Base-by-base conservation (phyloP, 1,140 invertebrate species). In the Drosophila bifasciata region DNA sequence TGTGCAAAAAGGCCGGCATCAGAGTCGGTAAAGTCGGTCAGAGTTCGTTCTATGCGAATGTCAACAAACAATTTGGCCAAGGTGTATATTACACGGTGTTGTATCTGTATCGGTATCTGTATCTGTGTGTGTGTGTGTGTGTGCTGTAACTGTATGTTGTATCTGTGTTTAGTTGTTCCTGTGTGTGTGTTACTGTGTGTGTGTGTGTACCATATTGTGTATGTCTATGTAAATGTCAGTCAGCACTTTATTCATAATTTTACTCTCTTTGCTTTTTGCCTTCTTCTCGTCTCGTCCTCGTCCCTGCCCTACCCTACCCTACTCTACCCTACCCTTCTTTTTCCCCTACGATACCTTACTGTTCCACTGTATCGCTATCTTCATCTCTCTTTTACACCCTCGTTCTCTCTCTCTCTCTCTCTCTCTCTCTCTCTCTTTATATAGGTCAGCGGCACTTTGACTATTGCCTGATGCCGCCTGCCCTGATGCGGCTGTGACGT, bases 391-490 rank as follows among this genome's bases (percentile, higher is more conserved):
- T 2, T n/a, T n/a, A n/a, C n/a, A n/a, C n/a, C n/a, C n/a, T n/a
- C n/a, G n/a, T n/a, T n/a, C n/a, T n/a, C n/a, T n/a, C n/a, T 8
- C 25, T 36, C 21, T 49, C 19, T 49, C 3, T 2, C 5, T 1
- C 8, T 16, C 17, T 3, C 5, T 36, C 50, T 50, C 52, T 59
- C 48, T 76, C 51, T 55, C 52, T 44, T 49, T 83, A 88, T 83
- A 88, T 86, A 78, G 83, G 83, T 86, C 83, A 86, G 78, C 83
- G 83, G 78, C 83, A 86, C 83, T 51, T 51, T 40, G 57, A 32
- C 36, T 32, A 61, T 23, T 44, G 32, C 43, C 43, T 49, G 25
- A 32, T 16, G 25, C 36, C 23, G 25, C 50, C 28, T 21, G 19
- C 17, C 52, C 55, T 57, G 70, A 63, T 53, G 70, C 70, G 59